Conservation (phyloP, 2,888 invertebrate genomes). For the Dimorphilus gyrociliatus region DNA sequence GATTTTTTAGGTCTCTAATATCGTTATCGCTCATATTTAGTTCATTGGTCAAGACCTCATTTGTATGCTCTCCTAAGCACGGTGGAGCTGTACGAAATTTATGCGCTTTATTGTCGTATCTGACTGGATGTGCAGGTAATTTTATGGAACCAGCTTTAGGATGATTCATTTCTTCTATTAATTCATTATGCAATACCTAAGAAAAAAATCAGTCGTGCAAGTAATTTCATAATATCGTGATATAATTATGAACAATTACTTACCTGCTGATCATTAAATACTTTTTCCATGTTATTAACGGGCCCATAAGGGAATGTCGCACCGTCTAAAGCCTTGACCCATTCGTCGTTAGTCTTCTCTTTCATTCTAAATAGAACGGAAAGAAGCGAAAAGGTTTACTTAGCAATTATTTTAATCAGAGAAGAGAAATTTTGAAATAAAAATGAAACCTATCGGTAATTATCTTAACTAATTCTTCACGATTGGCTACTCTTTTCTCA, state of each 20-base stretch:
- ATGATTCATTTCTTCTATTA: conserved; percentile 42
- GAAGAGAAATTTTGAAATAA: no score
- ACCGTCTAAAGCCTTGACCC: conserved; percentile 54
- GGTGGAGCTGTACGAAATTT: no score
- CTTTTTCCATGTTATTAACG: conserved; percentile 66
- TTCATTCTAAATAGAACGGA: conserved; percentile 34
- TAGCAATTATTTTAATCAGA: no score
- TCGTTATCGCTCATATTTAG: conserved; percentile 11
- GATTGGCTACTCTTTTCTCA: conserved; percentile 54
- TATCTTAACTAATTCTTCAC: conserved; percentile 49
- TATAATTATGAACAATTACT: neutral
- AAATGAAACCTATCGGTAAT: conserved; percentile 41
- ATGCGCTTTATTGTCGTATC: conserved; percentile 14
- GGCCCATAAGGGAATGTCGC: conserved; percentile 73
- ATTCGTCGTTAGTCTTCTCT: conserved; percentile 55
- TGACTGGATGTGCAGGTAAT: conserved; percentile 15
- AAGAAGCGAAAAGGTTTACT: neutral
- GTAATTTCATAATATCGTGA: neutral
- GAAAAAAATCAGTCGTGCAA: conserved; percentile 3
- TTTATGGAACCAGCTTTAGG: conserved; percentile 52
- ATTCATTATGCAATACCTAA: conserved; percentile 28
- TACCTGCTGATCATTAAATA: conserved; percentile 74
- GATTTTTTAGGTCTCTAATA: conserved; percentile 8
- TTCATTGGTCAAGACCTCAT: conserved; percentile 47
- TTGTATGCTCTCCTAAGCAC: conserved; percentile 68